phyloP scores from a whole-genome alignment of 2,113 vertebrate species.

The Entomyzon cyanotis region DNA sequence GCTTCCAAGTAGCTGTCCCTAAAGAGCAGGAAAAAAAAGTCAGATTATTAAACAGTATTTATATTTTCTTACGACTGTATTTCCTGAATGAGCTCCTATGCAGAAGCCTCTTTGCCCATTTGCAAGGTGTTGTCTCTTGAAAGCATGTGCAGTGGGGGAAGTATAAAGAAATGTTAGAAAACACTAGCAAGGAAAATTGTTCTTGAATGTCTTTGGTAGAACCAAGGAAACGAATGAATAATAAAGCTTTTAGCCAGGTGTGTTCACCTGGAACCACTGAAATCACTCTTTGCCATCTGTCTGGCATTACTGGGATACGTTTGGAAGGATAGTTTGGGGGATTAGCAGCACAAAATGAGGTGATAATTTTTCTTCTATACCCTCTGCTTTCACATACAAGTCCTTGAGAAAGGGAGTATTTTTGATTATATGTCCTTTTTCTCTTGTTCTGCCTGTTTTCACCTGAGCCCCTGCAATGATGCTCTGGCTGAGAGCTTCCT shows the following conservation, averaged over 20 bases:
- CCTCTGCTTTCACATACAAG: not conserved
- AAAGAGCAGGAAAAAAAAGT: not conserved
- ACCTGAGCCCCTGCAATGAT: not conserved
- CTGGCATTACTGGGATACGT: not conserved
- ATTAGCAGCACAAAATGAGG: not conserved
- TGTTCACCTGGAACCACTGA: not conserved
- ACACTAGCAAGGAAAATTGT: not conserved
- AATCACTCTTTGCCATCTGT: not conserved
- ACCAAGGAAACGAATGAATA: not conserved
- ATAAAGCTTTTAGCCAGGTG: not conserved
- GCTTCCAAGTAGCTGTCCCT: not conserved
- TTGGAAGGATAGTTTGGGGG: not conserved
- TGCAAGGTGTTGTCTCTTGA: not conserved
- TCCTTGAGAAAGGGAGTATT: not conserved
- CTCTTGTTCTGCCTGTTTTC: not conserved
- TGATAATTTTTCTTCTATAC: not conserved
- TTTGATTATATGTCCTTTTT: not conserved
- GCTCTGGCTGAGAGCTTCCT: not conserved
- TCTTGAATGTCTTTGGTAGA: not conserved
- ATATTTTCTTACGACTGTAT: not conserved
- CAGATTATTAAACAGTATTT: not conserved
- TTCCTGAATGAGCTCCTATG: not conserved
- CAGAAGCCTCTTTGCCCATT: not conserved
- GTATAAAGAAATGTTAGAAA: not conserved
- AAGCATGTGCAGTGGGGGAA: not conserved